phyloP scores from a whole-genome alignment of 30 jellyfish, hydroid and myxozoan genomes.

The Rhopilema esculentum region DNA sequence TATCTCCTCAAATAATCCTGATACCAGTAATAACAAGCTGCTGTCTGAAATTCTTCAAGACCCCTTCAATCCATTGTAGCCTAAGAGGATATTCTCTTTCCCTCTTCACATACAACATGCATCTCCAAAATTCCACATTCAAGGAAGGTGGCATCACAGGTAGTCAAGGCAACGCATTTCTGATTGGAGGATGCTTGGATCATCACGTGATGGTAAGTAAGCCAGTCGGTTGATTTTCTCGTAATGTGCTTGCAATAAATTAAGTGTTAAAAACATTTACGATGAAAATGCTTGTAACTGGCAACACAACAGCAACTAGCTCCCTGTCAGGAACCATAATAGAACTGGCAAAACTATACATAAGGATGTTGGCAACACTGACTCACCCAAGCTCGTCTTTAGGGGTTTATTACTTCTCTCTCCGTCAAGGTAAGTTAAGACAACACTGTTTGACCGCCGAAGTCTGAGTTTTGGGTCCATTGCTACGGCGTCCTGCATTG shows the following conservation, averaged over 20 bases:
- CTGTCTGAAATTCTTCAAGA: no score
- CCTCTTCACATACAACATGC: no score
- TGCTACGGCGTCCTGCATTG: conserved; percentile 85
- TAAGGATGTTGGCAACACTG: conserved; percentile 22
- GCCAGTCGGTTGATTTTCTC: conserved; percentile 18
- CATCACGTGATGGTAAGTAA: not conserved
- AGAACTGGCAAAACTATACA: not conserved
- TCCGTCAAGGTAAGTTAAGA: conserved; percentile 30
- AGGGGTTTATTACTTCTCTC: not conserved
- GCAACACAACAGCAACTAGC: conserved; percentile 12
- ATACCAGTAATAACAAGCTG: no score
- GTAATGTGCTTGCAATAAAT: conserved; percentile 62
- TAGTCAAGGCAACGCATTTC: not conserved
- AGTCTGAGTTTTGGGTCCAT: conserved; percentile 88
- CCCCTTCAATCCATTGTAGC: no score
- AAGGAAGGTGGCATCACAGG: not conserved
- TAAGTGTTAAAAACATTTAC: conserved; percentile 54
- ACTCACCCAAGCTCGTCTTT: not conserved
- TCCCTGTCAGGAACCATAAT: conserved; percentile 13
- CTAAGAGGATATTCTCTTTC: no score
- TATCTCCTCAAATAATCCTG: no score
- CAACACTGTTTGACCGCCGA: conserved; percentile 85
- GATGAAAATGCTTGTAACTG: conserved; percentile 27
- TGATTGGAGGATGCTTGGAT: not conserved
- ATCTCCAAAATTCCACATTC: no score